Evolutionary conservation across 2,113 vertebrate species (phyloP).

Genomic region (Lophius piscatorius): DNA sequence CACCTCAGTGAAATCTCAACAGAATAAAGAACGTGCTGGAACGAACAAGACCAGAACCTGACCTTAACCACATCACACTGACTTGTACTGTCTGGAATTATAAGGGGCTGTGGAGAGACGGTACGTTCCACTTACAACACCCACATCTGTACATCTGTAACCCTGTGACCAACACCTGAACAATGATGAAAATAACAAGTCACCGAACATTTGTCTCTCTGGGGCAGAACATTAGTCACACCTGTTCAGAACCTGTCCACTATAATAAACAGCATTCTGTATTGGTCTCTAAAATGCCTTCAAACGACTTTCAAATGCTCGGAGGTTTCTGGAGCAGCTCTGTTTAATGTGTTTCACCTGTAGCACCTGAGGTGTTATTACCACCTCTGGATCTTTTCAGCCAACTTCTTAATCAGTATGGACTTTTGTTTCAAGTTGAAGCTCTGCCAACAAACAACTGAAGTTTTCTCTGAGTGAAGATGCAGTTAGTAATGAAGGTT

Average conservation of each 20-base stretch:
- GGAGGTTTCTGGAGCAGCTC: too few species aligned
- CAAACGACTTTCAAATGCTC: too few species aligned
- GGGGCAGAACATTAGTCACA: too few species aligned
- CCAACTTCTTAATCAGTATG: neutral
- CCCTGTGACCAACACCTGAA: too few species aligned
- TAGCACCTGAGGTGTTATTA: neutral
- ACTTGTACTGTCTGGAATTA: neutral
- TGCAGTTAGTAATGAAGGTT: too few species aligned
- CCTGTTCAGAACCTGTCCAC: too few species aligned
- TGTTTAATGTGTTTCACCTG: neutral
- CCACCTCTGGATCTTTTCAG: neutral
- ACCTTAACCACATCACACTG: neutral
- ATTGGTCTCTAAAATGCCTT: too few species aligned
- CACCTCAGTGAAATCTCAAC: conserved; percentile 30
- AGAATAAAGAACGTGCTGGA: neutral
- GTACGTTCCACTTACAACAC: too few species aligned
- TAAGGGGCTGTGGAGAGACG: neutral
- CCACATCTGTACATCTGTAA: too few species aligned
- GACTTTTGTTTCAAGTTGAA: conserved; percentile 7
- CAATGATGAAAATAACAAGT: too few species aligned
- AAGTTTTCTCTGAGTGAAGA: neutral
- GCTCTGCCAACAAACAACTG: neutral
- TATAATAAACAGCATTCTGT: too few species aligned
- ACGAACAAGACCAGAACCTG: neutral
- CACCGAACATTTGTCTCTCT: too few species aligned